phyloP scores from a whole-genome alignment of 2,888 invertebrate genomes.

The Drosophila yooni region DNA sequence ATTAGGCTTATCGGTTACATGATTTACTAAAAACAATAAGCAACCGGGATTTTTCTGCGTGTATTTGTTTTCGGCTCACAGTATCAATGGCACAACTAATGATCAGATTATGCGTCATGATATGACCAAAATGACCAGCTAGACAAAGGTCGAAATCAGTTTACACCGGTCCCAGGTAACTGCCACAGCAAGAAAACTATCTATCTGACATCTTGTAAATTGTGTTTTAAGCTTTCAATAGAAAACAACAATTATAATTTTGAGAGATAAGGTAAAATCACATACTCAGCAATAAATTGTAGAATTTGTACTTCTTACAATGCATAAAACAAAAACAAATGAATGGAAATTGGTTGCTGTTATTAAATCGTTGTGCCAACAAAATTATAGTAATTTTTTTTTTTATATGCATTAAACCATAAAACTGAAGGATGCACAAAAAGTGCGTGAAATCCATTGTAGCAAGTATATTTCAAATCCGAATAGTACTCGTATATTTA shows the following conservation, averaged over 20 bases:
- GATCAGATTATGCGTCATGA: conserved; percentile 46
- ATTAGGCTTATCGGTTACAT: conserved; percentile 62
- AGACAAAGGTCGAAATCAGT: conserved; percentile 37
- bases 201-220: background rate
- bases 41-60: conserved; percentile 43
- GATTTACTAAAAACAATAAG: conserved; percentile 71
- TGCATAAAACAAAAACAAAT: no score
- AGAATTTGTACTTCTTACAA: no score
- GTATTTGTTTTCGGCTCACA: conserved; percentile 19
- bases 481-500: background rate
- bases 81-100: conserved; percentile 50
- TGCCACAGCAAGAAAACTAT: background rate
- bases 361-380: no score
- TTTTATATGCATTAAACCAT: background rate
- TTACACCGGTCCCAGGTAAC: conserved; percentile 21
- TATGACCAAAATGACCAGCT: conserved; percentile 23
- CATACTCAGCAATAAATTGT: background rate
- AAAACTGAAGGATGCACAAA: conserved; percentile 6
- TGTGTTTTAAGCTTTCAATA: background rate
- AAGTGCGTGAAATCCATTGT: background rate
- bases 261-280: background rate
- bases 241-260: background rate
- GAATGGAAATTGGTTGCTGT: no score
- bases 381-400: no score
- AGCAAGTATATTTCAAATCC: background rate